Evolutionary conservation across 1,140 invertebrate species (phyloP).

Genomic region (Cryptotermes secundus): DNA sequence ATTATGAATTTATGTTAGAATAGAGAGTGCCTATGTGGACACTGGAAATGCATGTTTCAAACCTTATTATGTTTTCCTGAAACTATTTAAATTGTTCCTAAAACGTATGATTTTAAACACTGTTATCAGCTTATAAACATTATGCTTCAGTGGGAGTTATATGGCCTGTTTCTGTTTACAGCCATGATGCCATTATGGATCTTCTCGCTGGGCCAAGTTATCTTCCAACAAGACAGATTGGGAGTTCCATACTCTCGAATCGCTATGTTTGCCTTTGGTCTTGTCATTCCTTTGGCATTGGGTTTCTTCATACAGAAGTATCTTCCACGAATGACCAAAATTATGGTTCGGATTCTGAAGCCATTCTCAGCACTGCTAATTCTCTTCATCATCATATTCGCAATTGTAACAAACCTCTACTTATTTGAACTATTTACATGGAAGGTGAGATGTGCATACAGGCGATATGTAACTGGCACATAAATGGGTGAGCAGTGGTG

Average conservation of each 20-base stretch:
- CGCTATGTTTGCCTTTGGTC: conserved; percentile 66
- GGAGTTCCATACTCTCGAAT: conserved; percentile 82
- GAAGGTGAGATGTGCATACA: conserved; percentile 65
- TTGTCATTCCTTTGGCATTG: conserved; percentile 81
- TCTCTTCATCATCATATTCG: conserved; percentile 89
- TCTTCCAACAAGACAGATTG: conserved; percentile 71
- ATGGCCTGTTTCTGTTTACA: conserved; percentile 51
- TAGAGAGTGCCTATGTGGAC: too few species aligned
- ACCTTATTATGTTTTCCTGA: too few species aligned
- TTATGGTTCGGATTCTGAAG: conserved; percentile 79
- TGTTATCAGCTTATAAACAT: too few species aligned
- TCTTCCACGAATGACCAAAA: conserved; percentile 62
- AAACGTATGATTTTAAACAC: background rate
- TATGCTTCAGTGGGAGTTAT: too few species aligned
- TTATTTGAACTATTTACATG: conserved; percentile 88
- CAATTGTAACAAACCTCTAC: conserved; percentile 86
- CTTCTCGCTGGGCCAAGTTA: conserved; percentile 83
- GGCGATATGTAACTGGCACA: too few species aligned
- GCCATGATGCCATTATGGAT: conserved; percentile 95
- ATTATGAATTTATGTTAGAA: too few species aligned
- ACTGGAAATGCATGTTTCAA: too few species aligned
- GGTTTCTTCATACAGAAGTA: conserved; percentile 75
- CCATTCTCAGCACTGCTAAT: conserved; percentile 83
- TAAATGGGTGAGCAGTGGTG: too few species aligned
- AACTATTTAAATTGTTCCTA: background rate